Evolutionary conservation across 1,140 invertebrate species (phyloP).

Genomic region (Drosophila watanabei): DNA sequence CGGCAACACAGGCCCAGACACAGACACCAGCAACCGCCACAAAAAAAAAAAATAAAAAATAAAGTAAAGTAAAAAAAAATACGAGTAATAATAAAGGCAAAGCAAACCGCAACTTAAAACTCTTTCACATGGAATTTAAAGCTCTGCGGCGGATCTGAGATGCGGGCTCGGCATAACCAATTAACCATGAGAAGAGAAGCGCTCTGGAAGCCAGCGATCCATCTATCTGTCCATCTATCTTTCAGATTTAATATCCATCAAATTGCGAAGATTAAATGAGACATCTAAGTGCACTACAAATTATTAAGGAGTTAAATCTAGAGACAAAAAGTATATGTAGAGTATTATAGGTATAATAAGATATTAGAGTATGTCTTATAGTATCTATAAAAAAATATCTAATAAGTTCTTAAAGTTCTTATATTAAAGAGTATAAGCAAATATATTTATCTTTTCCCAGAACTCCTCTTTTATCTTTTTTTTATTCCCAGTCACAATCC

Average conservation of each 20-base stretch:
- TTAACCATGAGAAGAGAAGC: constrained; percentile 53
- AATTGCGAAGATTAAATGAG: constrained; percentile 20
- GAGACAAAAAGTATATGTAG: not conserved
- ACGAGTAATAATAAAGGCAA: constrained; percentile 28
- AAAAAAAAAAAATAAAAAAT: constrained; percentile 17
- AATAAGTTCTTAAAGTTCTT: not conserved
- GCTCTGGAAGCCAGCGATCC: constrained; percentile 45
- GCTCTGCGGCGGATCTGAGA: constrained; percentile 31
- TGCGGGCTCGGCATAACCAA: constrained; percentile 54
- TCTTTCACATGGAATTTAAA: constrained; percentile 59
- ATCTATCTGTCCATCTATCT: constrained; percentile 35
- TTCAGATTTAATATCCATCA: constrained; percentile 34
- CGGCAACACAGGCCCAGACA: constrained; percentile 10
- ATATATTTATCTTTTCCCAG: not conserved
- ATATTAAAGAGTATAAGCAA: no score
- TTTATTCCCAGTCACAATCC: not conserved
- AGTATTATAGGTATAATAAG: not conserved
- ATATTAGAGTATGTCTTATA: not conserved
- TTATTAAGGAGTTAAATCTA: not conserved
- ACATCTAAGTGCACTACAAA: constrained; percentile 17
- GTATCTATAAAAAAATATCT: not conserved
- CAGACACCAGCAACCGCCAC: constrained; percentile 22
- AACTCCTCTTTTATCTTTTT: not conserved
- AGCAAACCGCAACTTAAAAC: constrained; percentile 39
- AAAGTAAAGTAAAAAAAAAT: constrained; percentile 26